Evolutionary conservation across 2,113 vertebrate species (phyloP), one percentile per base, ranked within the genome.

Genomic region (Riparia riparia): DNA sequence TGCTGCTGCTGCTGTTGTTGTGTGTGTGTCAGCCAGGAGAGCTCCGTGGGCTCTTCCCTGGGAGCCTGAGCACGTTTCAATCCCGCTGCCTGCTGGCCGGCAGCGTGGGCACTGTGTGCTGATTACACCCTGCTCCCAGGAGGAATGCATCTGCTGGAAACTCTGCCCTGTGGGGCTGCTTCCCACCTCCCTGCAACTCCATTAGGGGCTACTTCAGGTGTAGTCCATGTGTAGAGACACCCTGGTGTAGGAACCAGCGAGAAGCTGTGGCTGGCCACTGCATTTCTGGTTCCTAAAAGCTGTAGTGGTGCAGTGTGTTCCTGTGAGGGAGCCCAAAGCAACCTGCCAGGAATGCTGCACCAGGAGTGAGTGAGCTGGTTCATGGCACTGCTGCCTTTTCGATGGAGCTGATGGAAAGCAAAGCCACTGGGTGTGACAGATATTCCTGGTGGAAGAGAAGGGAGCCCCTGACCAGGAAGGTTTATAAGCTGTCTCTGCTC

Each of bases 1-100:
- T 90, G 80, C 93, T 86, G 90, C 92, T 91, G 90, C 92, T 97
- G 91, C 51, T 96, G 89, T 89, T 68, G 65, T 81, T 81, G 51
- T 89, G 90, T 82, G 21, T 50, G 3, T 84, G 79, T 91, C 90
- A 56, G 45, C 44, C 51, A 45, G 80, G 92, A 82, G 84, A 83
- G 89, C 95, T 66, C 49, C 10, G 20, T 0, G 5, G 57, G 92
- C 34, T 45, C 44, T 51, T 51, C 17, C 88, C 91, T 70, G 69
- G 31, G 57, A 50, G 68, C 86, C 88, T 51, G 51, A 66, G 91
- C 64, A 34, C 8, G 1, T 56, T 76, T 5, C 73, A 39, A 14
- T 95, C 82, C 71, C 32, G 21, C 90, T 54, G 76, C 74, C 73
- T 32, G 72, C 93, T 92, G 47, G n/a, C 79, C 3, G 39, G 57